A percentile compares a stretch with the other conserved stretches of the same genome.
Conservation (phyloP, 2,113 vertebrate genomes). For the Barbus barbus region DNA sequence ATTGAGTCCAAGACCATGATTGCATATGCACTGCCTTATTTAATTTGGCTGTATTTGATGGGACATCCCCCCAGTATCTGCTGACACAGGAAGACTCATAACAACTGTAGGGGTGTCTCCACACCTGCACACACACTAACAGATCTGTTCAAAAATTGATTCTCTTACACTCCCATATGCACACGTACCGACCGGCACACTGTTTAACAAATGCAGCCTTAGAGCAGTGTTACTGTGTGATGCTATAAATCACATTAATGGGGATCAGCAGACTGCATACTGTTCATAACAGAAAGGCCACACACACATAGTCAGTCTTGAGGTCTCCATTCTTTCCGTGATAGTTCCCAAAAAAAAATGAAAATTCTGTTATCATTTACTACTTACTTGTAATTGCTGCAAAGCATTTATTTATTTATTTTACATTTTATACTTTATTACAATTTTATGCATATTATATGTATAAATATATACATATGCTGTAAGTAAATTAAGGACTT, state of each 20-base stretch:
- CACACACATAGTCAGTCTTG: conserved; percentile 29
- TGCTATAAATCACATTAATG: conserved; percentile 66
- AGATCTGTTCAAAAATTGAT: conserved; percentile 11
- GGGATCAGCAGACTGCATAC: conserved; percentile 45
- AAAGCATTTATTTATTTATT: too few relatives aligned
- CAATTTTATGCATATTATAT: not conserved
- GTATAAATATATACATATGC: too few relatives aligned
- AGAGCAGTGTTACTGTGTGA: conserved; percentile 51
- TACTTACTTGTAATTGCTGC: not conserved
- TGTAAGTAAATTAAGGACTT: not conserved
- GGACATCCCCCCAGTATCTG: not conserved
- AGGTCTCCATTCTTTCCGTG: conserved; percentile 42
- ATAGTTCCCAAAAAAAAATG: not conserved
- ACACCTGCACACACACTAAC: conserved; percentile 24
- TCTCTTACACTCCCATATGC: conserved; percentile 26
- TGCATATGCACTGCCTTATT: not conserved
- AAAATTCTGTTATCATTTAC: not conserved
- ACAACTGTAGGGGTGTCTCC: not conserved
- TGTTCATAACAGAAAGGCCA: conserved; percentile 37
- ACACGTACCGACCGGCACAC: conserved; percentile 30
- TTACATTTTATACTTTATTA: too few relatives aligned
- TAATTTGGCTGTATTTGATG: not conserved
- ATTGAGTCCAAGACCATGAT: not conserved
- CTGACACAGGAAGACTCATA: not conserved
- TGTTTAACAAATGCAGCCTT: conserved; percentile 53